phyloP scores from a whole-genome alignment of 1,140 invertebrate genomes.

The Elysia chlorotica region DNA sequence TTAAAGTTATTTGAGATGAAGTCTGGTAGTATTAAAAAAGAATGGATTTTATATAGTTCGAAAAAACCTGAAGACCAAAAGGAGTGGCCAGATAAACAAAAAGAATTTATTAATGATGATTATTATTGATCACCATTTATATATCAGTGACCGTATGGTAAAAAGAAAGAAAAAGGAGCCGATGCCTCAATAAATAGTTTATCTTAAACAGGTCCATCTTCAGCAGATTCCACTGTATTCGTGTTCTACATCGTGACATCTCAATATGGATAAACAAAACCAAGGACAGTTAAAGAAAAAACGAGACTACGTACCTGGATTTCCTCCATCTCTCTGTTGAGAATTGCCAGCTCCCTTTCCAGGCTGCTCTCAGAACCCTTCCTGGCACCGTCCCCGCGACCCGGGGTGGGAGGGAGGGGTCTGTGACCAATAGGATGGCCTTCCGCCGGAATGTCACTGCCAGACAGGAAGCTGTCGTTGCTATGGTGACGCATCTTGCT shows the following conservation, averaged over 20 bases:
- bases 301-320: conserved; percentile 59
- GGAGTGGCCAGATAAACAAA: too few species aligned
- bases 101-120: too few species aligned
- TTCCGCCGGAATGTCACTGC: conserved; percentile 49
- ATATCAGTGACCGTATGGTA: too few species aligned
- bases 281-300: too few species aligned
- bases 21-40: too few species aligned
- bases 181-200: neutral
- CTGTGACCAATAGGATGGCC: too few species aligned
- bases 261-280: neutral
- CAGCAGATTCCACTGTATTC: neutral
- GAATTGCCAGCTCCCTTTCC: conserved; percentile 64
- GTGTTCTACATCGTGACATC: neutral
- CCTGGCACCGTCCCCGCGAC: conserved; percentile 28
- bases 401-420: too few species aligned
- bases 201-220: neutral
- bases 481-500: conserved; percentile 42
- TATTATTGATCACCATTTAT: too few species aligned
- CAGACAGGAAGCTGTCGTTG: conserved; percentile 55
- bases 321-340: conserved; percentile 67
- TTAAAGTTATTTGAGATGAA: too few species aligned
- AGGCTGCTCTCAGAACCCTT: conserved; percentile 62
- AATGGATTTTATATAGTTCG: too few species aligned
- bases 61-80: too few species aligned
- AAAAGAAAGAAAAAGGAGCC: neutral